Percentiles rank a stretch among this genome's conserved stretches.
These are phyloP conservation scores for Enteromius fasciolatus DNA, from an alignment of 2,797 vertebrate genomes.

Conservation along the genomic window DNA sequence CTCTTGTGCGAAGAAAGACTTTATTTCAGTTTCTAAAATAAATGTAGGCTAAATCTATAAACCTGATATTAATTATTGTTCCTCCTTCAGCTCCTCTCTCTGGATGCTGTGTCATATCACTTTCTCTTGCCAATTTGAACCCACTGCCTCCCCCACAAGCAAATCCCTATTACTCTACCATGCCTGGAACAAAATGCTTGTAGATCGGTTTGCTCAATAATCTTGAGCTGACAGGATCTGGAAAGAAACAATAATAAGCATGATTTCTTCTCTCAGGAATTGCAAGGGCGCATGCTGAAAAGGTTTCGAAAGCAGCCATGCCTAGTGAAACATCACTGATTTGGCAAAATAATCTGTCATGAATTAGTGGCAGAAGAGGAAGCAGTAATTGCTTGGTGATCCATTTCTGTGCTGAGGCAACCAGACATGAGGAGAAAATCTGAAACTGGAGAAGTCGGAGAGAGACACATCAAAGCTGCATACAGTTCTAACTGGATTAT, in stretches of 20 bases:
- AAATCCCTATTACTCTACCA: constrained; percentile 12
- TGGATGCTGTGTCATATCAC: constrained; percentile 22
- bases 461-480: constrained; percentile 11
- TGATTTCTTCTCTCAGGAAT: constrained; percentile 10
- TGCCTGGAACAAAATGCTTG: constrained; percentile 25
- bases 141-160: neutral
- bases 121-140: neutral
- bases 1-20: constrained; percentile 3
- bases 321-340: constrained; percentile 10
- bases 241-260: constrained; percentile 27
- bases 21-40: constrained; percentile 30
- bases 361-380: constrained; percentile 38
- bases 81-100: neutral
- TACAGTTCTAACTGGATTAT: constrained; percentile 25
- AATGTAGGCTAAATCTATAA: constrained; percentile 37
- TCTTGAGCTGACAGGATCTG: constrained; percentile 3
- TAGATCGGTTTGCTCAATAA: constrained; percentile 30
- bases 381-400: constrained; percentile 21
- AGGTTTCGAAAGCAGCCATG: constrained; percentile 38
- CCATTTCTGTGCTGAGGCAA: constrained; percentile 22
- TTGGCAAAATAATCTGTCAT: constrained; percentile 25
- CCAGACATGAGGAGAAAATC: constrained; percentile 17
- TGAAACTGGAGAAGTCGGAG: constrained; percentile 18
- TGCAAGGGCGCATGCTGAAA: neutral
- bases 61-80: constrained; percentile 36